Base-by-base conservation (phyloP, 2,888 invertebrate species). In the Dicranocentrus wangi region DNA sequence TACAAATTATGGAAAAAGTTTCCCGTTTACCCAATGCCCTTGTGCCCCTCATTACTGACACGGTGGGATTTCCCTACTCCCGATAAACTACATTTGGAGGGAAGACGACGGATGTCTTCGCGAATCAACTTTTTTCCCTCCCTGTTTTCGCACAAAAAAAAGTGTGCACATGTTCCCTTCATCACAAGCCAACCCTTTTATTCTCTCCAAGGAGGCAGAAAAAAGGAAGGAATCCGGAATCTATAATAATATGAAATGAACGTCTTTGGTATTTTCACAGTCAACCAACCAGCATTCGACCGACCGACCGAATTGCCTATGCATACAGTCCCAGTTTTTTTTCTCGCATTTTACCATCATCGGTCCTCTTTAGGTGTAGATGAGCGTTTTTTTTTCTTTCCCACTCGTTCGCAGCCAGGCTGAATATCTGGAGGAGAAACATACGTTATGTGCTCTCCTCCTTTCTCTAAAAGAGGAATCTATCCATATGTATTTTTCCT, bases 241-340 rank as follows among this genome's bases (percentile, higher is more conserved):
- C 55, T 25, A 55, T 55, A 55, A 55, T 55, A 55, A 55, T n/a
- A n/a, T 55, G 55, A 47, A 47, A 55, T 55, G n/a, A n/a, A n/a
- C n/a, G 55, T 55, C 55, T 55, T 55, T 5, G 23, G 21, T 2
- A 21, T 15, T 47, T n/a, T n/a, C 47, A 55, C 55, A 55, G 25
- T 15, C 25, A 25, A n/a, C n/a, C n/a, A n/a, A n/a, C n/a, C n/a
- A n/a, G n/a, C n/a, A n/a, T n/a, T n/a, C n/a, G n/a, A n/a, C n/a
- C n/a, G n/a, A n/a, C n/a, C 55, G 25, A 55, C 55, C 8, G 25
- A 55, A 55, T 55, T 25, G 55, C 25, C 55, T 55, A 55, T 5
- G 5, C n/a, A 47, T 47, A n/a, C 47, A 47, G 5, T 5, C 47
- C n/a, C 15, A 7, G 10, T 10, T n/a, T 47, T 47, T 10, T 47